Conservation (phyloP, 1,140 invertebrate species). For the Acromyrmex heyeri region DNA sequence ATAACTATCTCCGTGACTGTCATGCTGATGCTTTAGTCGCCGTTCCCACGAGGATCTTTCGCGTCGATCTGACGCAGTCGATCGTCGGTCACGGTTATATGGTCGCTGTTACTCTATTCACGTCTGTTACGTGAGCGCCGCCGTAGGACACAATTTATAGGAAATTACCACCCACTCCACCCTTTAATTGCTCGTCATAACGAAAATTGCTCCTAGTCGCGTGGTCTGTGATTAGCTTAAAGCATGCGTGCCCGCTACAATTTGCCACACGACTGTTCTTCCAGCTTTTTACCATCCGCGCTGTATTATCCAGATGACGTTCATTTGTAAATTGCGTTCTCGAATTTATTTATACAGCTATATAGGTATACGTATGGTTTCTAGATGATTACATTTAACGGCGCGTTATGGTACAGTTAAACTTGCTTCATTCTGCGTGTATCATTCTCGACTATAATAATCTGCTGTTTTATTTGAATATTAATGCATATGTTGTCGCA, state of each 20-base stretch:
- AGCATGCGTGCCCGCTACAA: conserved; percentile 70
- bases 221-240: conserved; percentile 72
- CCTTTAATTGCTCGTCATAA: conserved; percentile 68
- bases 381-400: conserved; percentile 6
- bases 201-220: conserved; percentile 70
- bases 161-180: conserved; percentile 56
- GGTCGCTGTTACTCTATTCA: conserved; percentile 17
- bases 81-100: conserved; percentile 51
- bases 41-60: conserved; percentile 56
- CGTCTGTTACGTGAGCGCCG: conserved; percentile 38
- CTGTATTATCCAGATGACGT: conserved; percentile 70
- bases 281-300: conserved; percentile 44
- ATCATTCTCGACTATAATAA: background rate
- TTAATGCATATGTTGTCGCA: background rate
- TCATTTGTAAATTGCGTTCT: conserved; percentile 57
- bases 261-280: conserved; percentile 52
- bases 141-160: conserved; percentile 56
- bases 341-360: conserved; percentile 42
- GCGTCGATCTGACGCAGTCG: conserved; percentile 47
- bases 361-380: background rate
- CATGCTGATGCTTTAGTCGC: conserved; percentile 49
- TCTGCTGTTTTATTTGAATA: background rate
- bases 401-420: background rate
- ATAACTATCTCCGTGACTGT: conserved; percentile 51
- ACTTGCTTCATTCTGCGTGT: background rate